A percentile compares a stretch with the other conserved stretches of the same genome.
These are phyloP conservation scores for Gymnoscopelus braueri DNA, from an alignment of 2,797 vertebrate species.

Conservation along the genomic window DNA sequence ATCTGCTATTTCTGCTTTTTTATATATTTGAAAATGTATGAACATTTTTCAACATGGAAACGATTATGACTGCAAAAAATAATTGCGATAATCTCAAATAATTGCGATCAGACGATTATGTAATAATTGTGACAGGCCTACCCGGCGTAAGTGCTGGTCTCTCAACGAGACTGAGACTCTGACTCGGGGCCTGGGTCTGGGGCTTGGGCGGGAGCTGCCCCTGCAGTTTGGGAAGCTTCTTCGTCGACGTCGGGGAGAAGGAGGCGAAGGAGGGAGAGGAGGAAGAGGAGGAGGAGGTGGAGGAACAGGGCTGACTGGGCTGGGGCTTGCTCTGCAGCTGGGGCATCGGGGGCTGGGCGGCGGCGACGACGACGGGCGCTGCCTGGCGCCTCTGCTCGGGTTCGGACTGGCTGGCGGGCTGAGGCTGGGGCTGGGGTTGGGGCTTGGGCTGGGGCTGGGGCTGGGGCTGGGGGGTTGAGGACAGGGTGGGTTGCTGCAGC, in stretches of 20 bases:
- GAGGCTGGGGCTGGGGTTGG: constrained; percentile 80
- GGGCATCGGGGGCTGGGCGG: constrained; percentile 43
- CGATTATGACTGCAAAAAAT: no score
- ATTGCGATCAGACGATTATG: no score
- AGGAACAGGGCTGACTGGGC: constrained; percentile 78
- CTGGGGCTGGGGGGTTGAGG: constrained; percentile 79
- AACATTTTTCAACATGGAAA: no score
- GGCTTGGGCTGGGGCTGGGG: constrained; percentile 79
- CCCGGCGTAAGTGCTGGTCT: no score
- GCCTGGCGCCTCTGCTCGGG: constrained; percentile 41
- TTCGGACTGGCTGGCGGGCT: not conserved
- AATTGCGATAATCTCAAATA: no score
- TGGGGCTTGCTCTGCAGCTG: constrained; percentile 80
- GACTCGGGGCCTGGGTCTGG: no score
- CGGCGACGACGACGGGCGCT: constrained; percentile 69
- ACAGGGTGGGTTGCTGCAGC: constrained; percentile 77
- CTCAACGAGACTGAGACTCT: no score
- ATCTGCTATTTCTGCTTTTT: no score
- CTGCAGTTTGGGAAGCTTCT: constrained; percentile 81
- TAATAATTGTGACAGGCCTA: no score
- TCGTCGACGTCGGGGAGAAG: constrained; percentile 75
- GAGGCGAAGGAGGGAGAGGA: constrained; percentile 60
- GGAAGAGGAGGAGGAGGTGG: constrained; percentile 79
- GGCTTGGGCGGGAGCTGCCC: constrained; percentile 46
- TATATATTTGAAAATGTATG: no score